Evolutionary conservation across 2,888 invertebrate genomes (phyloP).

Genomic region (Laspeyria flexula): DNA sequence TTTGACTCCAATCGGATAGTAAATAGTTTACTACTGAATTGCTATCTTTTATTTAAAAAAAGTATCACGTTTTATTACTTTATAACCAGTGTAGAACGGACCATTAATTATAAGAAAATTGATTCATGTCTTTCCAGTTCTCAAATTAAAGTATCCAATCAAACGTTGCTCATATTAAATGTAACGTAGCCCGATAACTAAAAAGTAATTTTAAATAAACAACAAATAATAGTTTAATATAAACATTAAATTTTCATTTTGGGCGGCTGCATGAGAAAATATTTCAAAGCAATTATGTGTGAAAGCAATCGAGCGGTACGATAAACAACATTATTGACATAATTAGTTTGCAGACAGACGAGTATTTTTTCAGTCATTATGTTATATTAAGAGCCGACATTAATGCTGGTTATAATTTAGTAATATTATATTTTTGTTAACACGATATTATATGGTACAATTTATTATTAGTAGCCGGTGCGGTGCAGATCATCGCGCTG

Average conservation of each 20-base stretch:
- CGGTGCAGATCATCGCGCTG: conserved; percentile 20
- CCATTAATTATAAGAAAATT: conserved; percentile 27
- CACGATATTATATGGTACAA: conserved; percentile 45
- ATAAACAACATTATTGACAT: conserved; percentile 73
- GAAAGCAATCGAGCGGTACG: conserved; percentile 60
- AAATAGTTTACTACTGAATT: background rate
- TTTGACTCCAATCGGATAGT: conserved; percentile 18
- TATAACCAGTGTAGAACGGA: conserved; percentile 6
- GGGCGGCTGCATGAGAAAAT: conserved; percentile 66
- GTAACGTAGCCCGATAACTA: conserved; percentile 43
- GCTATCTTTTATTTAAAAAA: background rate
- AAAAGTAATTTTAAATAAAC: conserved; percentile 55
- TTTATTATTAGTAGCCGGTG: conserved; percentile 44
- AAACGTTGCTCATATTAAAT: conserved; percentile 33
- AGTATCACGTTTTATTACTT: conserved; percentile 4
- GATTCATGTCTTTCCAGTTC: conserved; percentile 27
- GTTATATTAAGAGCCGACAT: conserved; percentile 49
- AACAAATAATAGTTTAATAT: conserved; percentile 48
- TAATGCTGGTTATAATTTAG: conserved; percentile 51
- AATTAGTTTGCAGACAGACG: conserved; percentile 64
- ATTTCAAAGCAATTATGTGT: conserved; percentile 62
- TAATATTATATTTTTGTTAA: conserved; percentile 48
- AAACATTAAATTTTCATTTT: conserved; percentile 44
- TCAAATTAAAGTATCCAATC: conserved; percentile 42
- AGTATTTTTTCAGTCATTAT: conserved; percentile 58